A percentile compares a stretch with the other conserved stretches of the same genome.
phyloP scores from a whole-genome alignment of 2,888 invertebrate genomes.

The Xiphydria camelus region DNA sequence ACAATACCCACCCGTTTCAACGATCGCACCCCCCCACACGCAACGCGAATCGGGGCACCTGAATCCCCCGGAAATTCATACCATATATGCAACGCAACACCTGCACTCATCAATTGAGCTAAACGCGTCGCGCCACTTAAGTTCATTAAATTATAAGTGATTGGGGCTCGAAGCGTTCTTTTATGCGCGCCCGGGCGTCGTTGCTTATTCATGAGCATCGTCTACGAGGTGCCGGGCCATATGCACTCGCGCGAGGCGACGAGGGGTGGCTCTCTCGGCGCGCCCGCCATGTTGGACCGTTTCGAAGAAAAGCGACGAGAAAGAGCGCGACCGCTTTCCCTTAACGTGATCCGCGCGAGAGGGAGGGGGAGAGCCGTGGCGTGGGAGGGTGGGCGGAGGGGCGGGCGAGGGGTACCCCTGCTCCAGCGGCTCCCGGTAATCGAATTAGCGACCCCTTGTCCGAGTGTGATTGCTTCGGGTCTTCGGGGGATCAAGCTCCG shows the following conservation, averaged over 20 bases:
- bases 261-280: neutral
- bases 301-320: neutral
- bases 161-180: slow-evolving; percentile 5
- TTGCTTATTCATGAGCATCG: slow-evolving; percentile 23
- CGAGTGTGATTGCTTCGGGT: slow-evolving; percentile 53
- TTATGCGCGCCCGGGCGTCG: neutral
- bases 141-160: slow-evolving; percentile 14
- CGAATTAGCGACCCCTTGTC: slow-evolving; percentile 53
- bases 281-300: neutral
- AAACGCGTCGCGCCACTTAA: too few relatives aligned
- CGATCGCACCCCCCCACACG: too few relatives aligned
- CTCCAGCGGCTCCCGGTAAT: slow-evolving; percentile 47
- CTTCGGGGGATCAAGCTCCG: slow-evolving; percentile 18
- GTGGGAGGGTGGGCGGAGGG: slow-evolving; percentile 1
- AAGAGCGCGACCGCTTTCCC: too few relatives aligned
- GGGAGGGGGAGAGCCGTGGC: slow-evolving; percentile 19
- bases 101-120: too few relatives aligned
- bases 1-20: too few relatives aligned
- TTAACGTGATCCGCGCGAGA: too few relatives aligned
- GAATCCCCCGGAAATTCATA: neutral
- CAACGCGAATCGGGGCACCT: too few relatives aligned
- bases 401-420: slow-evolving; percentile 18
- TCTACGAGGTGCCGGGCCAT: slow-evolving; percentile 13
- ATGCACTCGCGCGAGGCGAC: slow-evolving; percentile 15
- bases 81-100: neutral